Evolutionary conservation across 2,888 invertebrate genomes (phyloP).

Genomic region (Ceratothoa steindachneri): DNA sequence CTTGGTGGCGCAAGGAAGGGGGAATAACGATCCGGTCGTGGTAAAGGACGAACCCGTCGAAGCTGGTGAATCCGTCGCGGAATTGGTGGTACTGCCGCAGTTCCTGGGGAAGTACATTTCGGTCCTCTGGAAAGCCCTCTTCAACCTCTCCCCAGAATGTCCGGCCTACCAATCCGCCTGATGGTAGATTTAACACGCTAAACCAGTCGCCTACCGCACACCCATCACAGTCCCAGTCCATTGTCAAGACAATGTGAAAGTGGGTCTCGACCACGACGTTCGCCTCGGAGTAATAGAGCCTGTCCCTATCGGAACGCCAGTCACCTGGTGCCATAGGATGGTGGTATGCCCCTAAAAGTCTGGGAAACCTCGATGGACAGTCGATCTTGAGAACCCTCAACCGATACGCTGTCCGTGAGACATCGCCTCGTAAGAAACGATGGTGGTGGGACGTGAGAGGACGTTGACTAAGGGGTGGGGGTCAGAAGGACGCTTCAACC

Average conservation of each 20-base stretch:
- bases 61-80: too few relatives aligned
- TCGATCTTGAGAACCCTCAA: slow-evolving; percentile 22
- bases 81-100: slow-evolving; percentile 6
- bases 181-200: slow-evolving; percentile 17
- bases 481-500: too few relatives aligned
- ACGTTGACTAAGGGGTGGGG: too few relatives aligned
- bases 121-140: too few relatives aligned
- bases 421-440: too few relatives aligned
- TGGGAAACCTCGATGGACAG: slow-evolving; percentile 6
- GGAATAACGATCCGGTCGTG: slow-evolving; percentile 18
- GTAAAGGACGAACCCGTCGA: too few relatives aligned
- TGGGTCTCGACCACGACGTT: slow-evolving; percentile 22
- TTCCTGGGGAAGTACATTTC: too few relatives aligned
- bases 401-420: too few relatives aligned
- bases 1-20: slow-evolving; percentile 12
- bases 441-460: too few relatives aligned
- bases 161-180: too few relatives aligned
- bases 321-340: slow-evolving; percentile 19
- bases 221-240: slow-evolving; percentile 19
- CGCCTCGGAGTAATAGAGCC: background rate
- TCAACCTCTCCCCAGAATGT: too few relatives aligned
- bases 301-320: slow-evolving; percentile 14
- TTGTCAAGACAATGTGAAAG: slow-evolving; percentile 23
- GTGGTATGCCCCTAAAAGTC: slow-evolving; percentile 25
- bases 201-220: slow-evolving; percentile 15